Base-by-base conservation (phyloP, 92 coral and sea anemone genomes). In the Zoanthus gigantus region DNA sequence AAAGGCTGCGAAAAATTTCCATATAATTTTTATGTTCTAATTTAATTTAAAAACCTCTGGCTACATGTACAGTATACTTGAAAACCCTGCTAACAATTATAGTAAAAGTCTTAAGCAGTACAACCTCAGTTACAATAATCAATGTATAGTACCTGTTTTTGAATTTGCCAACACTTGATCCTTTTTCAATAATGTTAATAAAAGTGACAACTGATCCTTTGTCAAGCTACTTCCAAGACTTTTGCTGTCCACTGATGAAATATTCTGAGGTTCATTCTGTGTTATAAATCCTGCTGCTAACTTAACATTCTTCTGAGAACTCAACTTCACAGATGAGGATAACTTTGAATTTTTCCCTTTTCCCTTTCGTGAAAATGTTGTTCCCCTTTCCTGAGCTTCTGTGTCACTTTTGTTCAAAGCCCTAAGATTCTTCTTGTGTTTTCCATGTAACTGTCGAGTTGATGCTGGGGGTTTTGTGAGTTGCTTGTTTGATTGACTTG, bases 231-330 rank as follows among this genome's bases (percentile, higher is more conserved):
- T 71, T 7, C 82, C 45, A 56, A 54, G 42, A 46, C 65, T 71
- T 56, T 66, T 46, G 47, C 29, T 44, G 0, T 68, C 75, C 13
- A 74, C 23, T 18, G 76, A 66, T 61, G 65, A 81, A 66, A 81
- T 45, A 34, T 81, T 81, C 32, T 47, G 71, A 14, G 65, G 60
- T 53, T 81, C 75, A 66, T 74, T 81, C 60, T 81, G 58, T 23
- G 85, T 81, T 66, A 81, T 81, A 66, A 65, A 81, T 23, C 85
- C 85, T 63, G 75, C 85, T 60, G 29, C 74, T 54, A 28, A 73
- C 23, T 68, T 81, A 81, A 18, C 31, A 63, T 34, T 81, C 23
- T 65, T 52, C 30, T 47, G 60, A 29, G 57, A 14, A 16, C 67
- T 61, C 28, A 47, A 8, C 5, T 63, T 54, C 31, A 44, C 0